Base-by-base conservation (phyloP, 1,140 invertebrate species). In the Bradysia coprophila region DNA sequence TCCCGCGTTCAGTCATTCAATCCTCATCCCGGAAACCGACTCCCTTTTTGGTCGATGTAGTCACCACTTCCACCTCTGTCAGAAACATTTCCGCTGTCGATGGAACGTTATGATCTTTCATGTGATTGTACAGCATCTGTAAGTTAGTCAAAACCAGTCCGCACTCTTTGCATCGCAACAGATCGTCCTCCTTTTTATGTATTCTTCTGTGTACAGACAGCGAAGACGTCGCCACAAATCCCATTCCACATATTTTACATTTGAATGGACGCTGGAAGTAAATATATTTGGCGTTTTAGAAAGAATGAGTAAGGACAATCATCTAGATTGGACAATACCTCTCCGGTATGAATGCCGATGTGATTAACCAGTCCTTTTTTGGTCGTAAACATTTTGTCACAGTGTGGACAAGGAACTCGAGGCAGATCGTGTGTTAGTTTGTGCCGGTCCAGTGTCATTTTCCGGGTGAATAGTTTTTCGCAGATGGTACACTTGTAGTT, bases 241-340 rank as follows among this genome's bases (percentile, higher is more conserved):
- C 13, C 6, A 28, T 13, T 6, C 24, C 24, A 13, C 24, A 28
- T 13, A 13, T 28, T 28, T 28, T 13, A 57, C 68, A 19, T 41
- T 15, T 28, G 32, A 15, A 18, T 41, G 21, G 20, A 5, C 21
- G 40, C 40, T n/a, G n/a, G n/a, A n/a, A n/a, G n/a, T n/a, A n/a
- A n/a, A n/a, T n/a, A n/a, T n/a, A n/a, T n/a, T n/a, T n/a, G n/a
- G n/a, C n/a, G n/a, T n/a, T n/a, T n/a, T n/a, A n/a, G n/a, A n/a
- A n/a, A n/a, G n/a, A n/a, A n/a, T n/a, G n/a, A n/a, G n/a, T n/a
- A n/a, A n/a, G n/a, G n/a, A n/a, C n/a, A n/a, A n/a, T n/a, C n/a
- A n/a, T n/a, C n/a, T n/a, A n/a, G n/a, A n/a, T n/a, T n/a, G n/a
- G n/a, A n/a, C n/a, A n/a, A n/a, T n/a, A n/a, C n/a, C n/a, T 31